Base-by-base conservation (phyloP, 2,113 vertebrate species). In the Brachyhypopomus gauderio region DNA sequence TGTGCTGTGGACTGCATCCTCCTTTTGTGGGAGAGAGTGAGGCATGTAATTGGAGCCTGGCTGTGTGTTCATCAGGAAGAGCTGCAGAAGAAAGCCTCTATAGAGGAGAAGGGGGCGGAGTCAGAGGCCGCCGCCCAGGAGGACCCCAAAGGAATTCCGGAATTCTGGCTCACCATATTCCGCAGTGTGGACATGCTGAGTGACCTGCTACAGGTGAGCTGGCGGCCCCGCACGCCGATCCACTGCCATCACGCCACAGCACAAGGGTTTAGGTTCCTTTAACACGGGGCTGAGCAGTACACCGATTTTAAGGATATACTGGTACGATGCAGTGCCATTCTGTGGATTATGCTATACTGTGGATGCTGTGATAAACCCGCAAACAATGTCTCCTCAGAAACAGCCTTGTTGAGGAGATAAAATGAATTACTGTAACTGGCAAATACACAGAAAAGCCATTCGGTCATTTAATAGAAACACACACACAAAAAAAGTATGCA, bases 111-210 rank as follows among this genome's bases (percentile, higher is more conserved):
- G 90, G 93, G 93, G 90, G 93, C 52, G 1, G 52, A 60, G 45
- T 41, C 34, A 48, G 81, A 93, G 41, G 77, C 91, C 2, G 82
- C 82, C 0, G 94, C 95, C 83, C 94, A 95, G 85, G 91, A 94
- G 78, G 93, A 94, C 77, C 92, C 95, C 64, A 97, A 93, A 90
- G 97, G 97, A 86, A 96, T 99, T 78, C 98, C 97, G 0, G 97
- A 98, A 84, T 99, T 99, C 91, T 99, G 98, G 98, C 95, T 98
- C 70, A 97, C 96, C 66, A 96, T 99, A 88, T 99, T 99, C 89
- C 96, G 95, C 87, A 98, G 96, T 1, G 97, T 98, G 89, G 97
- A 99, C 87, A 98, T 99, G 96, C 92, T 99, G 80, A 97, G 96
- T 77, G 97, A 98, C 88, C 92, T 98, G 90, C 93, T 99, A 36